A percentile compares a stretch with the other conserved stretches of the same genome.
Evolutionary conservation across 2,888 invertebrate genomes (phyloP).

Genomic region (Xestia c-nigrum): DNA sequence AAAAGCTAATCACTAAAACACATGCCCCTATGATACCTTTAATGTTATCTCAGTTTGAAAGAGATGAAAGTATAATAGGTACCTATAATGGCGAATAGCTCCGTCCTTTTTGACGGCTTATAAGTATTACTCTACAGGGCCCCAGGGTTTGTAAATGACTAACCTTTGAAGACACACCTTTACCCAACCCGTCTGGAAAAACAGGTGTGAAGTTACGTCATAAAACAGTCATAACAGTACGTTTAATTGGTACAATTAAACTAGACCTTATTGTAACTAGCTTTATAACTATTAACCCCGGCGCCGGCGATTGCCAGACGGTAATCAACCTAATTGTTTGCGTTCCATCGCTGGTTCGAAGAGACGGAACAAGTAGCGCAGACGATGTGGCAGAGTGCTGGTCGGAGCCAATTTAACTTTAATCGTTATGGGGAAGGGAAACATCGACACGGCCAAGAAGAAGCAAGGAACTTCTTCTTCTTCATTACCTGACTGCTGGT

Average conservation of each 20-base stretch:
- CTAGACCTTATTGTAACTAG: conserved; percentile 8
- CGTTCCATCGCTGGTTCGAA: conserved; percentile 34
- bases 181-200: conserved; percentile 18
- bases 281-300: conserved; percentile 8
- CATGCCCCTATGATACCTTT: background rate
- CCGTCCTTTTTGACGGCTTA: background rate
- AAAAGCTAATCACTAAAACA: background rate
- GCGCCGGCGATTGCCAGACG: background rate
- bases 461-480: background rate
- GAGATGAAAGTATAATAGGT: background rate
- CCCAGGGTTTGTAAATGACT: background rate
- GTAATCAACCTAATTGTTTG: conserved; percentile 34
- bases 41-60: background rate
- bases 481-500: background rate
- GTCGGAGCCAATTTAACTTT: background rate
- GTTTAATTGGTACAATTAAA: conserved; percentile 41
- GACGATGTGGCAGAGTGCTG: background rate
- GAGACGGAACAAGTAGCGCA: background rate
- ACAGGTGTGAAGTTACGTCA: conserved; percentile 17
- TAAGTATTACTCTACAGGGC: background rate
- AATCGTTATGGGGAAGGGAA: background rate
- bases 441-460: background rate
- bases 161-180: conserved; percentile 33
- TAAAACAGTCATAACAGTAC: conserved; percentile 15
- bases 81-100: background rate